Percentiles rank a stretch among this genome's conserved stretches.
phyloP scores from a whole-genome alignment of 2,797 vertebrate species.

The Lemur catta region DNA sequence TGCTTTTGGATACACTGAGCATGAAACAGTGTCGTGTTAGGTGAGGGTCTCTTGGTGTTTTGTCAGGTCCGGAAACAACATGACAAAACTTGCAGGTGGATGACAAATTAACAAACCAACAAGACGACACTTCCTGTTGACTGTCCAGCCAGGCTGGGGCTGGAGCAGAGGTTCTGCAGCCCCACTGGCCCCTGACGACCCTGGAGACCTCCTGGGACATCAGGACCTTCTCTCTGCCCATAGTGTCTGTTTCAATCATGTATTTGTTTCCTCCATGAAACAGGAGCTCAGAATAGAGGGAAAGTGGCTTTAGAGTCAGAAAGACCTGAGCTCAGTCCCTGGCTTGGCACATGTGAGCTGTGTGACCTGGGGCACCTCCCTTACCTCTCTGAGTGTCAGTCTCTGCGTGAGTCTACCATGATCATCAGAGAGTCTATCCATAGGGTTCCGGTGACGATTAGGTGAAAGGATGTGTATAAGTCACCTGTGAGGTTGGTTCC shows the following conservation, averaged over 20 bases:
- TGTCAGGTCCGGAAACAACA: neutral
- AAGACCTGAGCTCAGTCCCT: neutral
- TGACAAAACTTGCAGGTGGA: neutral
- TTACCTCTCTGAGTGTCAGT: neutral
- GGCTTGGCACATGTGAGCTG: too few relatives aligned
- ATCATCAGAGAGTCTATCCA: neutral
- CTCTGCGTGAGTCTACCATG: neutral
- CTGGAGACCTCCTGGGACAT: neutral
- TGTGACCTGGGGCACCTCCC: neutral
- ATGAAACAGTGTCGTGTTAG: neutral
- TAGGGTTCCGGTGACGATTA: neutral
- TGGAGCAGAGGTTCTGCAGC: neutral
- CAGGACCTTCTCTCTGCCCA: neutral
- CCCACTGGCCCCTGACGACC: neutral
- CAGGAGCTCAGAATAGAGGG: neutral
- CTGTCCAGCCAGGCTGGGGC: neutral
- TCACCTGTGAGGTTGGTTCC: neutral
- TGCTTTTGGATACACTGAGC: neutral
- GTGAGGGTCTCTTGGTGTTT: neutral
- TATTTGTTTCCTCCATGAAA: neutral
- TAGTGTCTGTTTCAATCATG: neutral
- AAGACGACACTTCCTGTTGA: fast-evolving
- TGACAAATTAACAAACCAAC: neutral
- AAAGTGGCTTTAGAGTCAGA: neutral
- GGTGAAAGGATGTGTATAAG: neutral